Conservation (phyloP, 2,888 invertebrate species). For the Eurytoma adleriae region DNA sequence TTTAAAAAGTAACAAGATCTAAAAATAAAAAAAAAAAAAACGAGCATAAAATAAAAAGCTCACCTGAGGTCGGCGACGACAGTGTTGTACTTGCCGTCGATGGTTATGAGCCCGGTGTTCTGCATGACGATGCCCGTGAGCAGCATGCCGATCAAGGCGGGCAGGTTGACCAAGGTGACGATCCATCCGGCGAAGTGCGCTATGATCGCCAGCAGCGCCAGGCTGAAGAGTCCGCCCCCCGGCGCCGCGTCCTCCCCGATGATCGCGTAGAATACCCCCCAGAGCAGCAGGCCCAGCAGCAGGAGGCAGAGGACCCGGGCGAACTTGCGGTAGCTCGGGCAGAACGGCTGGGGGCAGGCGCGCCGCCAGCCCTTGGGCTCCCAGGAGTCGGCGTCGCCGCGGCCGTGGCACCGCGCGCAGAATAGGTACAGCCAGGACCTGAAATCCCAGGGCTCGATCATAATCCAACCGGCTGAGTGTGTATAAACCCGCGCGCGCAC, state of each 20-base stretch:
- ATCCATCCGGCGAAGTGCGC: constrained; percentile 91
- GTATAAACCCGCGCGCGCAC: background rate
- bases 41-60: constrained; percentile 58
- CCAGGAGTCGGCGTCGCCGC: constrained; percentile 85
- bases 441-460: constrained; percentile 62
- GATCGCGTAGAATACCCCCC: constrained; percentile 87
- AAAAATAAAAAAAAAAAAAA: constrained; percentile 34
- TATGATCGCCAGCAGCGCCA: constrained; percentile 85
- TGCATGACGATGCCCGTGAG: constrained; percentile 86
- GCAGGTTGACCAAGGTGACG: constrained; percentile 87
- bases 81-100: constrained; percentile 82
- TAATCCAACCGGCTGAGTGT: too few species aligned
- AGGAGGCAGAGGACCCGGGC: constrained; percentile 86
- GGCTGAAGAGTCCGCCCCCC: constrained; percentile 88
- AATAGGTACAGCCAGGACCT: constrained; percentile 91
- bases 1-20: background rate
- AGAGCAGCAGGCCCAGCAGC: constrained; percentile 85
- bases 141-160: constrained; percentile 92
- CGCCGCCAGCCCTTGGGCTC: constrained; percentile 89
- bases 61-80: constrained; percentile 86
- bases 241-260: constrained; percentile 88
- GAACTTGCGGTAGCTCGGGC: constrained; percentile 89
- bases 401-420: constrained; percentile 88
- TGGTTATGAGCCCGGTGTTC: constrained; percentile 85
- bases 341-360: constrained; percentile 90